phyloP scores from a whole-genome alignment of 2,888 invertebrate species.

The Drosophila pseudotakahashii region DNA sequence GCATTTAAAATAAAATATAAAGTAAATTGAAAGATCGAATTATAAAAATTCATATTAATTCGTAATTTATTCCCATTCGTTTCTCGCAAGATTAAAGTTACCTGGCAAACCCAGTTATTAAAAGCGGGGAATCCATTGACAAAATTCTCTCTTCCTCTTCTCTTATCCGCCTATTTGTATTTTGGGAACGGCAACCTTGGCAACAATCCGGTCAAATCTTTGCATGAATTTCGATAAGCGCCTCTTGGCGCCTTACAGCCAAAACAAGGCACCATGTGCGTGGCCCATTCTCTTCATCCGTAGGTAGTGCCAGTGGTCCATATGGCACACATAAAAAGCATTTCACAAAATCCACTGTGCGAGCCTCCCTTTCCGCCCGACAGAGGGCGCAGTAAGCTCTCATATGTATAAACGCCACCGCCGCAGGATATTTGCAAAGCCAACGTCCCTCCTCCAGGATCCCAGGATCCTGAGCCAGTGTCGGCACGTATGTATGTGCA shows the following conservation, averaged over 20 bases:
- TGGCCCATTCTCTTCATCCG: not conserved
- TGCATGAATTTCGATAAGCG: conserved; percentile 55
- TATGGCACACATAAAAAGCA: conserved; percentile 62
- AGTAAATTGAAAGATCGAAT: too few relatives aligned
- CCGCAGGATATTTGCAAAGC: conserved; percentile 75
- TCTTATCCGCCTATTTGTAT: conserved; percentile 7
- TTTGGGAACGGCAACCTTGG: conserved; percentile 27
- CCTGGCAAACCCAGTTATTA: not conserved
- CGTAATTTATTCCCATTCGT: too few relatives aligned
- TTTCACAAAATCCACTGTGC: conserved; percentile 73
- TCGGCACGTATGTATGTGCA: conserved; percentile 3
- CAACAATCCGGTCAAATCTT: conserved; percentile 59
- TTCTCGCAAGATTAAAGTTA: not conserved
- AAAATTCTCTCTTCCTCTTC: conserved; percentile 1
- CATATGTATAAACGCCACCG: conserved; percentile 65
- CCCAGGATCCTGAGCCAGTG: conserved; percentile 20
- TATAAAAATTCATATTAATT: too few relatives aligned
- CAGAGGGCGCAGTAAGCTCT: conserved; percentile 65
- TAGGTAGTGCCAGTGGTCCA: conserved; percentile 12
- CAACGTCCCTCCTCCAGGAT: conserved; percentile 24
- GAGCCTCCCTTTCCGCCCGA: conserved; percentile 10
- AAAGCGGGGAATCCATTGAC: not conserved
- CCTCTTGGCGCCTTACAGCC: conserved; percentile 39
- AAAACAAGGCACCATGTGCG: conserved; percentile 12
- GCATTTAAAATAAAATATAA: too few relatives aligned